Conservation (phyloP, 2,113 vertebrate species). For the Dendrocopos noguchii region DNA sequence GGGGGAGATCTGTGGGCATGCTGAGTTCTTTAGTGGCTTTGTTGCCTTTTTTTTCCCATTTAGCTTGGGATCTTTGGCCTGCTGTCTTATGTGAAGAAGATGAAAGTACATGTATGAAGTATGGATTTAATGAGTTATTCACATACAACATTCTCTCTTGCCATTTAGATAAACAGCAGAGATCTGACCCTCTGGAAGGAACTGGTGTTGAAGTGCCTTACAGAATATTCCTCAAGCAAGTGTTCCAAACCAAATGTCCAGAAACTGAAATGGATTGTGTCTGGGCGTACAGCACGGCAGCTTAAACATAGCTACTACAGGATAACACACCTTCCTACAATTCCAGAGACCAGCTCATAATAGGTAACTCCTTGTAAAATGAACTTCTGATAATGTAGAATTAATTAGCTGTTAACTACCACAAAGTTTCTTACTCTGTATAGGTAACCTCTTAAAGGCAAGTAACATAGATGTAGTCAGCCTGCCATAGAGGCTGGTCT, state of each 20-base stretch:
- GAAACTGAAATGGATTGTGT: constrained; percentile 95
- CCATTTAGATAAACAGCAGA: constrained; percentile 82
- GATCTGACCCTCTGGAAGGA: constrained; percentile 90
- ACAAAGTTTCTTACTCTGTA: background rate
- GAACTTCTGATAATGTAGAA: background rate
- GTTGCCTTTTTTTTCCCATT: background rate
- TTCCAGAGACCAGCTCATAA: constrained; percentile 87
- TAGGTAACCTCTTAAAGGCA: background rate
- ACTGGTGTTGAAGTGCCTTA: constrained; percentile 90
- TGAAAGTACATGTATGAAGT: background rate
- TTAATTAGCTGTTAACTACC: background rate
- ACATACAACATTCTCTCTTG: background rate
- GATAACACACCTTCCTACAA: constrained; percentile 94
- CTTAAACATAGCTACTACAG: constrained; percentile 95
- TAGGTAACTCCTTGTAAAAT: constrained; percentile 13
- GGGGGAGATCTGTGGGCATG: background rate
- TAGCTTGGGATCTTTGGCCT: background rate
- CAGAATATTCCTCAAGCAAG: constrained; percentile 89
- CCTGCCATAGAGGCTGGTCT: background rate
- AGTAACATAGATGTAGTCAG: background rate
- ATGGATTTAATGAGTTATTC: background rate
- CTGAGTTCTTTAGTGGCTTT: background rate
- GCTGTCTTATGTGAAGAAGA: background rate
- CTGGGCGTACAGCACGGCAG: constrained; percentile 91
- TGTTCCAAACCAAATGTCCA: constrained; percentile 90